A percentile compares a stretch with the other conserved stretches of the same genome.
These are phyloP conservation scores for Lampris megalopsis DNA, from an alignment of 2,113 vertebrate species.

Conservation along the genomic window DNA sequence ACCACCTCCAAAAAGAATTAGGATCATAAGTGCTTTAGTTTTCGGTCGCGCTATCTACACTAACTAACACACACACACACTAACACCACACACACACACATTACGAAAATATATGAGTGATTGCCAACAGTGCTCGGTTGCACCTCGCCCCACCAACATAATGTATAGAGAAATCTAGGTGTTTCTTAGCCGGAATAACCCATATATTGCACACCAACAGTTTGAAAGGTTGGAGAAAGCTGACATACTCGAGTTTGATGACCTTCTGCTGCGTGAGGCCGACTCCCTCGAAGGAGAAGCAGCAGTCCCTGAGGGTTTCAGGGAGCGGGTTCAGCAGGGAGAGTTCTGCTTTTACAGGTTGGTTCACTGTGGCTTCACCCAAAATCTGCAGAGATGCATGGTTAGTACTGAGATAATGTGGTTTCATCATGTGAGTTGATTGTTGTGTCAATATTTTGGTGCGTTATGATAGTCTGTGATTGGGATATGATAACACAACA, in stretches of 20 bases:
- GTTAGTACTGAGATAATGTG: neutral
- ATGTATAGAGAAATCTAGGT: too few relatives aligned
- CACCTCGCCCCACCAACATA: too few relatives aligned
- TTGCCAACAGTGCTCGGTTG: too few relatives aligned
- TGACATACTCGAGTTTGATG: slow-evolving; percentile 81
- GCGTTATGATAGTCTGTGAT: neutral
- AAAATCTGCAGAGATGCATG: slow-evolving; percentile 78
- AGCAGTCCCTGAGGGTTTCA: slow-evolving; percentile 75
- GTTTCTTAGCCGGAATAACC: too few relatives aligned
- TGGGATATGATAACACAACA: neutral
- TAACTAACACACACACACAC: too few relatives aligned
- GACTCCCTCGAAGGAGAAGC: slow-evolving; percentile 84
- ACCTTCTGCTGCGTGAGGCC: slow-evolving; percentile 80
- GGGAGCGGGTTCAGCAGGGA: slow-evolving; percentile 86
- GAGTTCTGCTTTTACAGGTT: slow-evolving; percentile 82
- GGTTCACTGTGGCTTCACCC: slow-evolving; percentile 83
- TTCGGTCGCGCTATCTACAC: too few relatives aligned
- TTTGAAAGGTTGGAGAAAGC: neutral
- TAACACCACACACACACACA: too few relatives aligned
- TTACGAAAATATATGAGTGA: too few relatives aligned
- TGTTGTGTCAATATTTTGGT: neutral
- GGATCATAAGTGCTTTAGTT: too few relatives aligned
- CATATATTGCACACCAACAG: neutral
- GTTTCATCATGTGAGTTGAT: neutral
- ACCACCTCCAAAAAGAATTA: too few relatives aligned